Base-by-base conservation (phyloP, 1,140 invertebrate species). In the Cepaea nemoralis region DNA sequence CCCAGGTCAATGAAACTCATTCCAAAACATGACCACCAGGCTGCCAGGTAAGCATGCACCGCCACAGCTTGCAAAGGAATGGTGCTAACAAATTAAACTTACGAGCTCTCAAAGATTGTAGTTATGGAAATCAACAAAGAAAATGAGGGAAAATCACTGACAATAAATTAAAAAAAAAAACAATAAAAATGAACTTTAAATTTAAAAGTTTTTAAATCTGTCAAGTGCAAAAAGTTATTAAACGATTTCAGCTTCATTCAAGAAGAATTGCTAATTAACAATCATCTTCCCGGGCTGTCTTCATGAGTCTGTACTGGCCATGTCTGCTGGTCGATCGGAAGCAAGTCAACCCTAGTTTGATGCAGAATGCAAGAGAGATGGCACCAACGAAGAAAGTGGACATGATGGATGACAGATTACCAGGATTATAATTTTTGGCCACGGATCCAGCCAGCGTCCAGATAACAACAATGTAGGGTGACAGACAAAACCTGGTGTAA, bases 401-500 rank as follows among this genome's bases (percentile, higher is more conserved):
- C 33, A 82, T 42, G 16, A 82, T 83, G n/a, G 81, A 77, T 2
- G 83, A 82, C 14, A 59, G 19, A 19, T 48, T 66, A 14, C 45
- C 70, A 1, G 82, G 63, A n/a, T 80, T 70, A 8, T 22, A 89
- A 78, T 89, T 87, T 73, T 87, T 83, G n/a, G 37, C 14, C 12
- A 87, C 63, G 37, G 82, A 81, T 24, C 86, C 89, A 33, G 83
- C 77, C 5, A 89, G 75, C 0, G 86, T 88, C 19, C 86, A 80
- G 12, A 87, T 85, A 12, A 90, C 37, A 35, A 85, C 85, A n/a
- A 86, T 75, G 78, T 90, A 89, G 1, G 89, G 89, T 22, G 84
- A 83, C 74, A 89, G 87, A 12, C 85, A 87, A 73, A 87, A 90
- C 14, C 88, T 66, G 6, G 85, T 85, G 78, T 85, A 90, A 35